phyloP scores from a whole-genome alignment of 2,797 vertebrate genomes.

The Catharus ustulatus region DNA sequence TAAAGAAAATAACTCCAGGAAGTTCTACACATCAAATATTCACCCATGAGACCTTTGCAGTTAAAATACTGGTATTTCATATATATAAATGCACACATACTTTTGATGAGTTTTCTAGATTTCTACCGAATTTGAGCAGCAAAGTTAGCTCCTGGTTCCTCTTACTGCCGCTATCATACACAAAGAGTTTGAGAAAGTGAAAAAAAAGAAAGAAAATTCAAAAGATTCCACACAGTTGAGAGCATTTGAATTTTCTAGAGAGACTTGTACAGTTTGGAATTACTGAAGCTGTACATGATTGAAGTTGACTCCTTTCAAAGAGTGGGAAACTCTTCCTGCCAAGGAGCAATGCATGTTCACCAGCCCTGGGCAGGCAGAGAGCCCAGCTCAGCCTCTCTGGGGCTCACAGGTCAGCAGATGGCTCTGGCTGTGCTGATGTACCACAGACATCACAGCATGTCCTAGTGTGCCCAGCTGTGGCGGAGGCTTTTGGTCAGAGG shows the following conservation, averaged over 20 bases:
- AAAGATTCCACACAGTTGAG: neutral
- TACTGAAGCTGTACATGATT: neutral
- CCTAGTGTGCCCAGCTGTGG: neutral
- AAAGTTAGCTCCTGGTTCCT: neutral
- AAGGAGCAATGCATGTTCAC: fast-evolving
- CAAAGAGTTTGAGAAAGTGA: neutral
- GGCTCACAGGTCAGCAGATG: fast-evolving
- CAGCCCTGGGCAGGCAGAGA: neutral
- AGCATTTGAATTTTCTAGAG: neutral
- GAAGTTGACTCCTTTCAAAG: neutral
- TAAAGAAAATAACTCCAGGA: neutral
- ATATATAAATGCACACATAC: neutral
- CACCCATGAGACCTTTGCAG: neutral
- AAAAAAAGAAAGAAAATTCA: neutral
- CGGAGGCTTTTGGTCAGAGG: neutral
- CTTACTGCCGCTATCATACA: neutral
- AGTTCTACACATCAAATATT: neutral
- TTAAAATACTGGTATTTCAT: neutral
- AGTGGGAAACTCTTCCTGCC: fast-evolving
- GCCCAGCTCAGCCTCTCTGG: neutral
- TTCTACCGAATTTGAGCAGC: neutral
- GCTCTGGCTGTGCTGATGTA: neutral
- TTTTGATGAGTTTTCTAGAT: neutral
- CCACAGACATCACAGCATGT: fast-evolving
- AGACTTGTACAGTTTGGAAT: neutral